phyloP scores from a whole-genome alignment of 2,113 vertebrate species.

The Chunga burmeisteri region DNA sequence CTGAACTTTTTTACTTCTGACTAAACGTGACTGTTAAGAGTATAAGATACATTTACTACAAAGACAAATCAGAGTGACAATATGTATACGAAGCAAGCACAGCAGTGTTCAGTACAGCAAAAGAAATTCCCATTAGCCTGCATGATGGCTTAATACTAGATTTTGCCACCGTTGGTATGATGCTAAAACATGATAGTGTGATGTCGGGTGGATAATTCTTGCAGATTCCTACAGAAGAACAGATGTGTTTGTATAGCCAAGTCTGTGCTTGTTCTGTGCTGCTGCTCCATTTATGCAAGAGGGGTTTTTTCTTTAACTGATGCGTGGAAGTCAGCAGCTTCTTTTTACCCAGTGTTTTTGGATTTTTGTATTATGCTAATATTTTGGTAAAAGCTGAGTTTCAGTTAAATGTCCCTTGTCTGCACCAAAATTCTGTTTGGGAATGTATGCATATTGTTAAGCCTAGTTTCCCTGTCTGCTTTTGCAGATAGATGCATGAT shows the following conservation, averaged over 20 bases:
- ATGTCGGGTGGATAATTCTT: neutral
- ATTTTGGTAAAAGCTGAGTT: conserved; percentile 33
- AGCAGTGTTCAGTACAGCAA: neutral
- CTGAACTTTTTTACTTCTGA: conserved; percentile 11
- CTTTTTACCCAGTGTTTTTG: neutral
- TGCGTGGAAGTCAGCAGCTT: neutral
- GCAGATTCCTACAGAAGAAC: neutral
- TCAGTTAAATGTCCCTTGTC: conserved; percentile 7
- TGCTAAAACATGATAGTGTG: neutral
- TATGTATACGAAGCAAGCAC: neutral
- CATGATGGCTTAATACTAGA: neutral
- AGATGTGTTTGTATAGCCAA: neutral
- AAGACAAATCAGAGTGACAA: conserved; percentile 1
- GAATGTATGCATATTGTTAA: conserved; percentile 12
- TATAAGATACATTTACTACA: conserved; percentile 1
- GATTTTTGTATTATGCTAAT: conserved; percentile 17
- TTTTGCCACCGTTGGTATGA: neutral
- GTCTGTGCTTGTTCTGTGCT: conserved; percentile 20
- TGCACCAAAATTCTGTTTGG: conserved; percentile 25
- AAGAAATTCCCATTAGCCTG: neutral
- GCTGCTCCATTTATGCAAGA: conserved; percentile 40
- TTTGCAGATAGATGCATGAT: conserved; percentile 41
- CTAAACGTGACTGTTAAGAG: conserved; percentile 20
- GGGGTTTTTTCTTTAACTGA: neutral
- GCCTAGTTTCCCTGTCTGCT: conserved; percentile 23